phyloP scores from a whole-genome alignment of 2,888 invertebrate species.

The Actias luna region DNA sequence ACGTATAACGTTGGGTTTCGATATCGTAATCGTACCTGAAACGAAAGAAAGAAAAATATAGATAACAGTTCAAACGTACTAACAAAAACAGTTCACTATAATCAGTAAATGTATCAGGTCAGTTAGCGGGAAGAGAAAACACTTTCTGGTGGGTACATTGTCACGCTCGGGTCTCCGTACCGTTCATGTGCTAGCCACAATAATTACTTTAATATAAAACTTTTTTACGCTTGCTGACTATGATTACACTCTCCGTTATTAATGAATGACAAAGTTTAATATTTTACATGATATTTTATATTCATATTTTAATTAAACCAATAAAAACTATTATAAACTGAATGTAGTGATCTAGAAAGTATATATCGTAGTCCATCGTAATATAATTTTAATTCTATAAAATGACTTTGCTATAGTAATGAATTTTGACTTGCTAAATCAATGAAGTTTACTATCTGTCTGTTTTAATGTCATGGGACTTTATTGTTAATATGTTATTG shows the following conservation, averaged over 20 bases:
- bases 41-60: background rate
- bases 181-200: conserved; percentile 12
- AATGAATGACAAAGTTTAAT: background rate
- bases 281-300: no score
- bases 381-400: no score
- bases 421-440: no score
- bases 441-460: no score
- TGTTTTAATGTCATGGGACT: no score
- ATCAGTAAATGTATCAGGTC: conserved; percentile 14
- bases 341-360: no score
- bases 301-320: background rate
- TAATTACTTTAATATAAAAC: conserved; percentile 13
- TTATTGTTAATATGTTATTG: no score
- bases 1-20: background rate
- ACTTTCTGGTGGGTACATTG: conserved; percentile 20
- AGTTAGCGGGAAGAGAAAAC: conserved; percentile 10
- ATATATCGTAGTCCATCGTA: no score
- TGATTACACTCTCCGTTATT: background rate
- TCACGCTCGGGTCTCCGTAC: conserved; percentile 17
- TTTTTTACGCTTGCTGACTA: background rate
- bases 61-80: background rate
- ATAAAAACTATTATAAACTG: background rate
- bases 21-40: background rate
- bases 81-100: background rate
- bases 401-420: no score